A percentile compares a stretch with the other conserved stretches of the same genome.
These are phyloP conservation scores for Ancistrus triradiatus DNA, from an alignment of 2,113 vertebrate genomes.

Conservation along the genomic window DNA sequence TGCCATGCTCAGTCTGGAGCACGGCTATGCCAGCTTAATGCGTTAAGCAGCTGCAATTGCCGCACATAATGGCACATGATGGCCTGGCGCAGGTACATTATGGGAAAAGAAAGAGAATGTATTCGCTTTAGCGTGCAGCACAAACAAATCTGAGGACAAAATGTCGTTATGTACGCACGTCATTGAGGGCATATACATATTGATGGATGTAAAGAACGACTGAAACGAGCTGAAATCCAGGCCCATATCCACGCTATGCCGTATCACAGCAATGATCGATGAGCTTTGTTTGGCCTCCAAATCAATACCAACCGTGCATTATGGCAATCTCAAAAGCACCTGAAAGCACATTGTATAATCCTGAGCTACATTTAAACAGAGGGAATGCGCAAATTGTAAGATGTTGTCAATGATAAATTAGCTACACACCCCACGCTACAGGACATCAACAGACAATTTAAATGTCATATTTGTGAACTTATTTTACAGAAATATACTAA, in stretches of 20 bases:
- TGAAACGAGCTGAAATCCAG: too few relatives aligned
- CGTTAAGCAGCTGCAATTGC: slow-evolving; percentile 49
- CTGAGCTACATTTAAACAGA: too few relatives aligned
- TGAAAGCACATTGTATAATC: not conserved
- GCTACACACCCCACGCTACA: not conserved
- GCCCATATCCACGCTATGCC: too few relatives aligned
- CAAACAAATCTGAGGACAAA: slow-evolving; percentile 3
- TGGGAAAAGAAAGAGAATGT: slow-evolving; percentile 19
- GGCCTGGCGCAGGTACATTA: slow-evolving; percentile 28
- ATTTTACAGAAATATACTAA: slow-evolving; percentile 5
- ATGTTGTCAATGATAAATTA: slow-evolving; percentile 1
- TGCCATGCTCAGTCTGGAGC: slow-evolving; percentile 50
- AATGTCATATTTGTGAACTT: slow-evolving; percentile 20
- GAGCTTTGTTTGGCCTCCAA: not conserved
- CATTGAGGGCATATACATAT: too few relatives aligned
- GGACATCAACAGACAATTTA: too few relatives aligned
- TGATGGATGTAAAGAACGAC: too few relatives aligned
- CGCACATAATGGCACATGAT: slow-evolving; percentile 44
- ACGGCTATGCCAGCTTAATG: slow-evolving; percentile 41
- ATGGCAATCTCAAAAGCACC: slow-evolving; percentile 3
- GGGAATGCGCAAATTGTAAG: too few relatives aligned
- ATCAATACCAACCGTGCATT: slow-evolving; percentile 1
- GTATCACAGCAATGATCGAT: not conserved
- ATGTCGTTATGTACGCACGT: too few relatives aligned
- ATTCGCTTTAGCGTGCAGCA: slow-evolving; percentile 16